A percentile compares a stretch with the other conserved stretches of the same genome.
Conservation (phyloP, 2,888 invertebrate genomes). For the Hydriomena furcata region DNA sequence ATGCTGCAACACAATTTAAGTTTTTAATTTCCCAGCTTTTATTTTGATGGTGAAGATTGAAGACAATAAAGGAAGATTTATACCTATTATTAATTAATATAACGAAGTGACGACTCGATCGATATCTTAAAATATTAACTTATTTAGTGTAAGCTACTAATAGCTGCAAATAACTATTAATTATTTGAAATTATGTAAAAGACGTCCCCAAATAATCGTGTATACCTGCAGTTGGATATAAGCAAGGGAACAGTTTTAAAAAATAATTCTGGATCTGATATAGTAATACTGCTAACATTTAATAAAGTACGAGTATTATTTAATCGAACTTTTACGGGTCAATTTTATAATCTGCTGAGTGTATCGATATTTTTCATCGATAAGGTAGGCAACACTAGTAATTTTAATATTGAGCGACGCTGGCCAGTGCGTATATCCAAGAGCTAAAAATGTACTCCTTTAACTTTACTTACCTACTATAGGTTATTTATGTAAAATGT, state of each 20-base stretch:
- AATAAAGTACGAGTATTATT: slow-evolving; percentile 12
- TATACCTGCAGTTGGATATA: slow-evolving; percentile 49
- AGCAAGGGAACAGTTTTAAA: slow-evolving; percentile 27
- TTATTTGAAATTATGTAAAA: slow-evolving; percentile 50
- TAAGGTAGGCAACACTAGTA: slow-evolving; percentile 26
- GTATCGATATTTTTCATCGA: slow-evolving; percentile 28
- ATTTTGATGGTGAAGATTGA: slow-evolving; percentile 73
- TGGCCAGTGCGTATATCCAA: slow-evolving; percentile 32
- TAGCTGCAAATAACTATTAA: slow-evolving; percentile 50
- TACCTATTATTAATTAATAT: slow-evolving; percentile 77
- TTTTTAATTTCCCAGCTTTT: slow-evolving; percentile 58
- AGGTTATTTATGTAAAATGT: slow-evolving; percentile 10
- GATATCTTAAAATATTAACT: slow-evolving; percentile 75
- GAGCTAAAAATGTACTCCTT: slow-evolving; percentile 26
- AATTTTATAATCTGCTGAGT: slow-evolving; percentile 12
- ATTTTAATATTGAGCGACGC: slow-evolving; percentile 4
- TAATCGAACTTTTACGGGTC: slow-evolving; percentile 20
- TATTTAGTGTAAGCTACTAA: slow-evolving; percentile 69
- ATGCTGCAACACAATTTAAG: slow-evolving; percentile 40
- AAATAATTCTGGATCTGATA: slow-evolving; percentile 21
- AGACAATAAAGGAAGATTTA: slow-evolving; percentile 83
- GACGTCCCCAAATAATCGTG: slow-evolving; percentile 45
- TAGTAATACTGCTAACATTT: slow-evolving; percentile 6
- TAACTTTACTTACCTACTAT: slow-evolving; percentile 11
- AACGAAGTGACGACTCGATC: slow-evolving; percentile 71